Conservation (phyloP, 2,113 vertebrate species). For the Ptilorrhoa leucosticta region DNA sequence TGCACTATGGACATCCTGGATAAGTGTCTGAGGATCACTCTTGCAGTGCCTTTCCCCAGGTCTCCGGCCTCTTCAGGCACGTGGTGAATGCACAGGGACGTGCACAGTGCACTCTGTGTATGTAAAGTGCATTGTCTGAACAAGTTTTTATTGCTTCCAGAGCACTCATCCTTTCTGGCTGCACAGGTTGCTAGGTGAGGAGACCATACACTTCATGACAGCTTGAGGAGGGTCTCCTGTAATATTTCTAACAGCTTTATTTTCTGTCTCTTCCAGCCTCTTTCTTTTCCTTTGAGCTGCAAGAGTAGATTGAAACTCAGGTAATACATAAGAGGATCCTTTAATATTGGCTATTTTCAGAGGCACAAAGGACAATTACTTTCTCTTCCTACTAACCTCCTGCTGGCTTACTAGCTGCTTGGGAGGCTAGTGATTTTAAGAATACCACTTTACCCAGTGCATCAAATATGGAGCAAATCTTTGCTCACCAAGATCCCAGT, state of each 20-base stretch:
- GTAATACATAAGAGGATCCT: slow-evolving; percentile 47
- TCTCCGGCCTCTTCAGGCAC: accelerated
- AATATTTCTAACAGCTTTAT: slow-evolving; percentile 30
- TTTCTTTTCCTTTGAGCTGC: slow-evolving; percentile 19
- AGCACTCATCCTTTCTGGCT: not conserved
- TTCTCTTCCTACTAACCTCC: slow-evolving; percentile 57
- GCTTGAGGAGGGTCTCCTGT: slow-evolving; percentile 8
- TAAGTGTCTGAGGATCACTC: not conserved
- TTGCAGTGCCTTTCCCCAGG: not conserved
- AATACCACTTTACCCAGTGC: slow-evolving; percentile 67
- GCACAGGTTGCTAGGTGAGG: not conserved
- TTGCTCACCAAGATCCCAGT: slow-evolving; percentile 60
- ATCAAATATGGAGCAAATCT: slow-evolving; percentile 68
- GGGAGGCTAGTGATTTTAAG: slow-evolving; percentile 63
- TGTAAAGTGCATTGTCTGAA: not conserved
- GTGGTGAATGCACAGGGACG: not conserved
- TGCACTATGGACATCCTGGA: not conserved
- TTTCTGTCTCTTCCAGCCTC: slow-evolving; percentile 17
- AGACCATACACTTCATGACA: not conserved
- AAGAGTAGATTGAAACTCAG: not conserved
- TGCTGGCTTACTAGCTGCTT: slow-evolving; percentile 60
- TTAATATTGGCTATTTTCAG: slow-evolving; percentile 67
- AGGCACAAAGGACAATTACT: slow-evolving; percentile 59
- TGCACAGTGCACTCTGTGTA: not conserved
- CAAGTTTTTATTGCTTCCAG: not conserved